Base-by-base conservation (phyloP, 2,888 invertebrate genomes). In the Pteria penguin region DNA sequence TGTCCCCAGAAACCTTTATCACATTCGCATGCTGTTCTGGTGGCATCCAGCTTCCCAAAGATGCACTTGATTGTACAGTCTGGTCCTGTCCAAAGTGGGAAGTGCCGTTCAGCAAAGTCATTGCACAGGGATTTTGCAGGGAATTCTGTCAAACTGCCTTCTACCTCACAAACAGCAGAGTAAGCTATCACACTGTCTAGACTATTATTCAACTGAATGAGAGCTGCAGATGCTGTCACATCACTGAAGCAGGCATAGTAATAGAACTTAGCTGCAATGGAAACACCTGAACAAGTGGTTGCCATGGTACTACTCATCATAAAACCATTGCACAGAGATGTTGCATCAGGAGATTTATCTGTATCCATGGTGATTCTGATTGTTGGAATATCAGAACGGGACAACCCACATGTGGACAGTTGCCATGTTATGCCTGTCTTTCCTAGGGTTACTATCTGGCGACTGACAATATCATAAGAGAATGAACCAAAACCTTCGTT, bases 1-100 rank as follows among this genome's bases (percentile, higher is more conserved):
- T 57, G 54, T 18, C 85, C 86, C 76, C 80, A 86, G 79, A 76
- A 87, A 11, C 83, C 85, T 5, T 78, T 61, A 14, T 69, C 31
- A 75, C 88, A 88, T 11, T 57, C 8, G 75, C 88, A 88, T 1
- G 26, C 32, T 11, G 58, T 45, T 52, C 74, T 14, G 29, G 68
- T 66, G 57, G 60, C 70, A 3, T 57, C 61, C 22, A 81, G 80
- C 4, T 77, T 77, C 33, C 81, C 81, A 24, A 76, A 74, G 1
- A 82, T 63, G 76, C 86, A 86, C 58, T 72, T 66, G 2, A 75
- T 58, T 22, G 75, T 66, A 70, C 86, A 86, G 22, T 62, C 36
- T 22, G 29, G 1, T 14, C 86, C 86, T 45, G 67, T 78, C 83
- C 83, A 86, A 26, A 79, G 24, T 0, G 83, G 81, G 36, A 80